Base-by-base conservation (phyloP, 1,140 invertebrate genomes). In the Zaprionus kolodkinae region DNA sequence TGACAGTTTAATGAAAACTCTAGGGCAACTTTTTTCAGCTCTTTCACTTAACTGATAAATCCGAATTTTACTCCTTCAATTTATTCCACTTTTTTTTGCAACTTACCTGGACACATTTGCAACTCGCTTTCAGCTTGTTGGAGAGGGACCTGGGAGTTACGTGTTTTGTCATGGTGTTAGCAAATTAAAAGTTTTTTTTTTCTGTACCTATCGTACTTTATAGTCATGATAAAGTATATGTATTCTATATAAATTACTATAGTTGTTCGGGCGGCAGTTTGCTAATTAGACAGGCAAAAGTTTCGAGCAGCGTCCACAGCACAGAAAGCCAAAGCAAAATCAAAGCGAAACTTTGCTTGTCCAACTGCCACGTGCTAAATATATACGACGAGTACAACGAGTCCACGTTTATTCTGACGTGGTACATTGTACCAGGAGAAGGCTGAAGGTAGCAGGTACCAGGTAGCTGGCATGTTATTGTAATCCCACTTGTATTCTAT, bases 251-350 rank as follows among this genome's bases (percentile, higher is more conserved):
- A 88, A 87, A 83, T 88, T 78, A 21, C 21, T 21, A 21, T 21
- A 78, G 72, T 88, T 80, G 62, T 61, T 83, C 66, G 50, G 48
- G 54, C 35, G 66, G 54, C 69, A 73, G 79, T 73, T 54, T 84
- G 67, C 80, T 87, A 88, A 88, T 87, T 87, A 87, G 85, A 78
- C 77, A 88, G 64, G 56, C 54, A 72, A 84, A 88, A 88, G 77
- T 87, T 86, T 60, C 2, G 12, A 77, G 73, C 75, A 57, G 12
- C 52, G 71, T 67, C 50, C 55, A 70, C 64, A 45, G 54, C 52
- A n/a, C n/a, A n/a, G n/a, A 21, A 60, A 67, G 79, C 54, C 54
- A 61, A 43, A 50, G 50, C 43, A 43, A 70, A 54, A 52, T 59
- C 33, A 43, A 71, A 40, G 33, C 60, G 55, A 65, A 56, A 63